These are phyloP conservation scores for Cephus runcator DNA, from an alignment of 2,888 invertebrate species.

Conservation along the genomic window DNA sequence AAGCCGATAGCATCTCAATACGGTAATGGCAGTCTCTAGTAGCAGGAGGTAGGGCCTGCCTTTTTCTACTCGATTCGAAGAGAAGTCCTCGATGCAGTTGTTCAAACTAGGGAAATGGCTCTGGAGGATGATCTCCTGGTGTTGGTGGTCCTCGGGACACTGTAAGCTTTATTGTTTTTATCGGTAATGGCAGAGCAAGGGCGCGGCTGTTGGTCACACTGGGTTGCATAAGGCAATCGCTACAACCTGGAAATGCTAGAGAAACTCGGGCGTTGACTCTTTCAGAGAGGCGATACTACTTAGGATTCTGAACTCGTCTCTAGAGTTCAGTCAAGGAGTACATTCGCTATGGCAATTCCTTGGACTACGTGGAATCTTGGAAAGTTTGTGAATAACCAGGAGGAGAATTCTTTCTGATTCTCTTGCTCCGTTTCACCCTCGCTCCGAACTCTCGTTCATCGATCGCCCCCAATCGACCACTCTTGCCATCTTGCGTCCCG, in stretches of 20 bases:
- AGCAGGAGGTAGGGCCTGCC: not conserved
- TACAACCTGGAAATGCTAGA: not conserved
- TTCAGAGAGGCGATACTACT: not conserved
- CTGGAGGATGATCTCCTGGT: not conserved
- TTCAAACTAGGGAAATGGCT: not conserved
- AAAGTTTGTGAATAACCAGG: not conserved
- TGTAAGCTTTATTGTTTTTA: not conserved
- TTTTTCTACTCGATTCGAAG: not conserved
- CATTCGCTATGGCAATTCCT: not conserved
- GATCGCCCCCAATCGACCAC: slow-evolving; percentile 62
- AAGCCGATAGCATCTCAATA: slow-evolving; percentile 36
- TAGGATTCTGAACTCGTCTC: not conserved
- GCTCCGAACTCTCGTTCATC: slow-evolving; percentile 56
- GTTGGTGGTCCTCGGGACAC: not conserved
- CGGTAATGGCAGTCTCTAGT: slow-evolving; percentile 30
- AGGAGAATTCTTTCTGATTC: not conserved
- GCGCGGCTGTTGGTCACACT: slow-evolving; percentile 46
- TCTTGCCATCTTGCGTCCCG: slow-evolving; percentile 49
- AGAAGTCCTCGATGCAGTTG: not conserved
- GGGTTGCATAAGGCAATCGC: slow-evolving; percentile 58
- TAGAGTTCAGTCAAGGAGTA: not conserved
- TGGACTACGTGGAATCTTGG: not conserved
- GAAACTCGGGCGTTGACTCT: slow-evolving; percentile 53
- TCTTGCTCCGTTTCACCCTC: too few species aligned
- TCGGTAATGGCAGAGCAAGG: slow-evolving; percentile 30